Conservation (phyloP, 2,113 vertebrate species). For the Pomatorhinus ruficollis region DNA sequence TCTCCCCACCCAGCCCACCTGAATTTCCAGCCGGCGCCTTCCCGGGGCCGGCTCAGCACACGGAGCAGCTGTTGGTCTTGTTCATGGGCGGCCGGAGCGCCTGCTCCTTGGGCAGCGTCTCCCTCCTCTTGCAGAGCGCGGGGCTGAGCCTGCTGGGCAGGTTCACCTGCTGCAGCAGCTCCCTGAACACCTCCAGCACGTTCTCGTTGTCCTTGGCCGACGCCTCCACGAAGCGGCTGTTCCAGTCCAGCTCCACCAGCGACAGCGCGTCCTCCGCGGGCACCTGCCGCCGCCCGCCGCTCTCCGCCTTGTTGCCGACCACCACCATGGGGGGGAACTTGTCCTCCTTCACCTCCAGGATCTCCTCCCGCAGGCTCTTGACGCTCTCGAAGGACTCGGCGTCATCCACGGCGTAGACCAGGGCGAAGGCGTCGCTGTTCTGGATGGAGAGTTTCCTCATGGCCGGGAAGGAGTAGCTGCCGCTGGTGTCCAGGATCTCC, state of each 20-base stretch:
- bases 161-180: conserved; percentile 86
- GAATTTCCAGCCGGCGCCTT: background rate
- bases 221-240: conserved; percentile 86
- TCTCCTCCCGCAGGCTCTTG: conserved; percentile 86
- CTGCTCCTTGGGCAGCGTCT: conserved; percentile 85
- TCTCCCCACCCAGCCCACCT: conserved; percentile 33
- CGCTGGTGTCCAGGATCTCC: conserved; percentile 90
- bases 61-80: conserved; percentile 90
- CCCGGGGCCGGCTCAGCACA: conserved; percentile 74
- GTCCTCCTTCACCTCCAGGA: conserved; percentile 89
- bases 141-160: conserved; percentile 86
- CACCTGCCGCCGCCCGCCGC: conserved; percentile 72
- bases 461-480: conserved; percentile 92
- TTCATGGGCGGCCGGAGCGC: conserved; percentile 86
- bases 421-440: conserved; percentile 87
- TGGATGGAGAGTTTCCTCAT: conserved; percentile 92
- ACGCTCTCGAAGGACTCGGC: conserved; percentile 85
- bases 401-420: conserved; percentile 88
- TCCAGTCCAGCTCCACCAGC: conserved; percentile 89
- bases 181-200: conserved; percentile 87
- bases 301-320: conserved; percentile 88
- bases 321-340: conserved; percentile 87
- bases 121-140: conserved; percentile 80
- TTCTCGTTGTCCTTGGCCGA: conserved; percentile 89
- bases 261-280: conserved; percentile 77